Conservation (phyloP, 2,113 vertebrate genomes). For the Carassius auratus region DNA sequence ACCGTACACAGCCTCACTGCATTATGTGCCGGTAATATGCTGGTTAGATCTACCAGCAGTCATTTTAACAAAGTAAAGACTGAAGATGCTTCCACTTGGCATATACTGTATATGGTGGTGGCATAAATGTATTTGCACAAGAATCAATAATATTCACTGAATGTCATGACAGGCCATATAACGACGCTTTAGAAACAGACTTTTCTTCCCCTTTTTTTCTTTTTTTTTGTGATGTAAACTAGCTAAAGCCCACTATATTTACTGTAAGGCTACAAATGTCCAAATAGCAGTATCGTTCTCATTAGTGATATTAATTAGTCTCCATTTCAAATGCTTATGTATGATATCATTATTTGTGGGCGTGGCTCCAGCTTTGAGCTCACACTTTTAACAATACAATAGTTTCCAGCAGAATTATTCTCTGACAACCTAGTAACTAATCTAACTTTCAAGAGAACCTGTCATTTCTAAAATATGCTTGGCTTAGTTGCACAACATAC, state of each 20-base stretch:
- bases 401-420: not conserved
- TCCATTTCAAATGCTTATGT: no score
- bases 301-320: no score
- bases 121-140: not conserved
- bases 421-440: not conserved
- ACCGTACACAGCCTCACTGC: not conserved
- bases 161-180: not conserved
- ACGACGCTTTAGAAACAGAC: not conserved
- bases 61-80: not conserved
- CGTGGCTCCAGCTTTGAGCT: not conserved
- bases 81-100: not conserved
- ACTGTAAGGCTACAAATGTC: no score
- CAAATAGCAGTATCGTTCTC: no score
- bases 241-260: not conserved
- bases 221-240: not conserved
- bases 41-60: not conserved
- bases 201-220: not conserved
- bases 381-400: not conserved
- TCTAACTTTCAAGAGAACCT: constrained; percentile 16
- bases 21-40: not conserved
- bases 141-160: not conserved
- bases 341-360: no score
- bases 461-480: constrained; percentile 20
- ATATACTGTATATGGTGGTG: not conserved
- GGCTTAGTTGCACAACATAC: constrained; percentile 4